Evolutionary conservation across 2,113 vertebrate genomes (phyloP).

Genomic region (Polypterus senegalus): DNA sequence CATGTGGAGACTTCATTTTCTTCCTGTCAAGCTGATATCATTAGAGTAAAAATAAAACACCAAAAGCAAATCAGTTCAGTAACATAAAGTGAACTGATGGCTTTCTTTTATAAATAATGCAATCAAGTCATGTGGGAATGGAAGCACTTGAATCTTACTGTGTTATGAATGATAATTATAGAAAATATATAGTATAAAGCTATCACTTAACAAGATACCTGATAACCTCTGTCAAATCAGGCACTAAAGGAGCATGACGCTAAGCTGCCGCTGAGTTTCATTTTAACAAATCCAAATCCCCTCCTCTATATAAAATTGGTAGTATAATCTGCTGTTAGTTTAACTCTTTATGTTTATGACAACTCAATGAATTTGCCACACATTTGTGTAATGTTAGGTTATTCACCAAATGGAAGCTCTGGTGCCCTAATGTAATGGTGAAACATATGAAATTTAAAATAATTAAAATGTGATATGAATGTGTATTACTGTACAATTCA

Average conservation of each 20-base stretch:
- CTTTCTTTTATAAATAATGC: slow-evolving; percentile 38
- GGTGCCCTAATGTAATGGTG: too few species aligned
- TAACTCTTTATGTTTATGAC: too few species aligned
- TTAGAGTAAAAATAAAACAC: slow-evolving; percentile 31
- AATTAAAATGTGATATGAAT: too few species aligned
- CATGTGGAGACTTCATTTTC: slow-evolving; percentile 6
- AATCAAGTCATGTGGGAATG: slow-evolving; percentile 17
- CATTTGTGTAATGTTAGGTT: too few species aligned
- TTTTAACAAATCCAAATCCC: background rate
- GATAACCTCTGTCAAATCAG: background rate
- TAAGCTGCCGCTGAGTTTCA: background rate
- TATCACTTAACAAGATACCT: slow-evolving; percentile 11
- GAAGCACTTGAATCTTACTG: slow-evolving; percentile 20
- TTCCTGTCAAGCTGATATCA: slow-evolving; percentile 35
- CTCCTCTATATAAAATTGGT: too few species aligned
- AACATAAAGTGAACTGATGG: slow-evolving; percentile 28
- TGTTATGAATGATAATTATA: slow-evolving; percentile 32
- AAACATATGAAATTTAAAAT: too few species aligned
- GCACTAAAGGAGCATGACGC: background rate
- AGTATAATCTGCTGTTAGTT: too few species aligned
- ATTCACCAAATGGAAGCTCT: too few species aligned
- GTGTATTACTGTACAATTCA: too few species aligned
- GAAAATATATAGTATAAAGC: slow-evolving; percentile 31
- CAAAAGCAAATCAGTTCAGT: slow-evolving; percentile 6
- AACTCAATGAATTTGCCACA: too few species aligned